Conservation (phyloP, 1,140 invertebrate species). For the Helicoverpa armigera region DNA sequence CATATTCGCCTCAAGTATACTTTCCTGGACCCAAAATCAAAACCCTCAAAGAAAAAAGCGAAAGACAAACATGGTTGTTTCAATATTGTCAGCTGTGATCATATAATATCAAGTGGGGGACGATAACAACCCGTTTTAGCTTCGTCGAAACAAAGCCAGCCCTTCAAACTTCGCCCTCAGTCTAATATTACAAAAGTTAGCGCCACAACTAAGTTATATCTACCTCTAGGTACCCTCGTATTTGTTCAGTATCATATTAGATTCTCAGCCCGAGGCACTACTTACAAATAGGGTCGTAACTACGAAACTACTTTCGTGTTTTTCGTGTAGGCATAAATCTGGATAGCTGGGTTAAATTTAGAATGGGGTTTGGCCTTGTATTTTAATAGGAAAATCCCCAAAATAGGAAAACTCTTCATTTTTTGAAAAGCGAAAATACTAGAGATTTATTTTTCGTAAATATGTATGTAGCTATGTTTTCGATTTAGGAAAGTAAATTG, state of each 20-base stretch:
- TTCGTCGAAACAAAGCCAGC: slow-evolving; percentile 62
- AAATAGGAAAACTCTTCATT: too few relatives aligned
- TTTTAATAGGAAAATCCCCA: too few relatives aligned
- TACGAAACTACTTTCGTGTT: slow-evolving; percentile 25
- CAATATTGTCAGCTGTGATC: slow-evolving; percentile 25
- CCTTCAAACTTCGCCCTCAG: slow-evolving; percentile 67
- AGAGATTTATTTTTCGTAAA: too few relatives aligned
- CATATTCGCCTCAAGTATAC: not conserved
- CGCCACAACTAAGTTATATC: slow-evolving; percentile 69
- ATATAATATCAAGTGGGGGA: slow-evolving; percentile 51
- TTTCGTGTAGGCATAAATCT: not conserved
- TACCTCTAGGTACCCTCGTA: slow-evolving; percentile 27
- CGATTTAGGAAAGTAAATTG: too few relatives aligned
- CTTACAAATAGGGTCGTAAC: slow-evolving; percentile 28
- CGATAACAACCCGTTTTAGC: slow-evolving; percentile 65
- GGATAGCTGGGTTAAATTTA: not conserved
- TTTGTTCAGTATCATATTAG: slow-evolving; percentile 45
- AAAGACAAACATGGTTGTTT: not conserved
- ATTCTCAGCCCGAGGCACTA: slow-evolving; percentile 14
- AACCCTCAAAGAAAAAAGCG: not conserved
- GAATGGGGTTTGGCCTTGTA: not conserved
- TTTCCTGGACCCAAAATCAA: slow-evolving; percentile 5
- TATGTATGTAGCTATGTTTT: too few relatives aligned
- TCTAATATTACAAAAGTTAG: slow-evolving; percentile 81
- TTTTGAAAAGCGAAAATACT: too few relatives aligned